Base-by-base conservation (phyloP, 1,140 invertebrate genomes). In the Drosophila pruinosa region DNA sequence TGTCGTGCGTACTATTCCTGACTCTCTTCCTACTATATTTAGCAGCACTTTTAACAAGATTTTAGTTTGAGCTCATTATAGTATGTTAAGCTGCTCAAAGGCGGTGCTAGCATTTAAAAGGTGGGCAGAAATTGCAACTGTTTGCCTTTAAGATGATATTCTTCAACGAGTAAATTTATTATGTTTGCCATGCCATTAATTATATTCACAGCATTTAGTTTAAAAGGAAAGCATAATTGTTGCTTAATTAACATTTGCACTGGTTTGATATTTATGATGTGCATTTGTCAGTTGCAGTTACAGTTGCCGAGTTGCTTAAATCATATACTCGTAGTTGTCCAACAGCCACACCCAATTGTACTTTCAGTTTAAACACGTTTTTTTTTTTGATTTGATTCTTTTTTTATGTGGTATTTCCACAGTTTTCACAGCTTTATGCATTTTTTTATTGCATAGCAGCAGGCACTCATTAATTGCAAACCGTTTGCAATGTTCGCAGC, bases 401-500 rank as follows among this genome's bases (percentile, higher is more conserved):
- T 38, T 43, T 21, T 52, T 34, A 12, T 34, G 4, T 34, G 31
- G n/a, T 34, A 34, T 26, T 52, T 50, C 39, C 38, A 76, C 39
- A 75, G 48, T 52, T 83, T 75, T 72, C 65, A 71, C 64, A 78
- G 80, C 78, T 78, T 62, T 75, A 58, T 50, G 28, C 39, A 45
- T 17, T 34, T 71, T 70, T 71, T 71, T 65, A 57, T 71, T 71
- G 43, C 68, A 56, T 56, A 43, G 34, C 48, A 53, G 56, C 54
- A 72, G 71, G 72, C 80, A 56, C 80, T 85, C 80, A 83, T 83
- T 83, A 83, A 83, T 83, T 83, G 80, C 80, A 62, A 83, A 76
- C 80, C 76, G 76, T 83, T 83, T 83, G 72, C 74, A 72, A 85
- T 83, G 80, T 83, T 83, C 80, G 83, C 80, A 85, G 80, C 80